Evolutionary conservation across 2,888 invertebrate genomes (phyloP).

Genomic region (Dichetophora obliterata): DNA sequence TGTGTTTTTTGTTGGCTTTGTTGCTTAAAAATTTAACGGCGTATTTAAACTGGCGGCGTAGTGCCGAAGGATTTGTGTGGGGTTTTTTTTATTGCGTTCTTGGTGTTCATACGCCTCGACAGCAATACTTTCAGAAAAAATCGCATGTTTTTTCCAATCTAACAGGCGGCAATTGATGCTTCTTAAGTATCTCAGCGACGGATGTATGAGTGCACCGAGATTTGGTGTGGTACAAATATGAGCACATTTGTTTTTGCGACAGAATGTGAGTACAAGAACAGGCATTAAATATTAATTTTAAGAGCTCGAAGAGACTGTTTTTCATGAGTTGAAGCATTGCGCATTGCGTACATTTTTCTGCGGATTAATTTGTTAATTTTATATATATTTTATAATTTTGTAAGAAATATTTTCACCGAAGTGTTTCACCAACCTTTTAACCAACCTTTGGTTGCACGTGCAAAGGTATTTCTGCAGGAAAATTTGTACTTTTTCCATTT

Average conservation of each 20-base stretch:
- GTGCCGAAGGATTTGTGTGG: constrained; percentile 17
- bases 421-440: too few relatives aligned
- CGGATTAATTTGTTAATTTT: too few relatives aligned
- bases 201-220: constrained; percentile 32
- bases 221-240: not conserved
- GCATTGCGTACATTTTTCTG: too few relatives aligned
- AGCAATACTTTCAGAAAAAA: not conserved
- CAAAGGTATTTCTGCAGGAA: too few relatives aligned
- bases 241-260: not conserved
- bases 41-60: constrained; percentile 1
- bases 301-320: too few relatives aligned
- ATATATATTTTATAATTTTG: too few relatives aligned
- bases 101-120: not conserved
- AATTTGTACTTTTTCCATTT: too few relatives aligned
- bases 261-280: too few relatives aligned
- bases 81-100: not conserved
- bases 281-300: too few relatives aligned
- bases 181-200: constrained; percentile 42
- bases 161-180: constrained; percentile 42
- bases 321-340: too few relatives aligned
- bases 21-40: constrained; percentile 16
- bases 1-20: not conserved
- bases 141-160: not conserved
- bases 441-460: too few relatives aligned
- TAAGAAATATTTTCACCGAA: too few relatives aligned